Evolutionary conservation across 2,113 vertebrate species (phyloP).

Genomic region (Halichoerus grypus): DNA sequence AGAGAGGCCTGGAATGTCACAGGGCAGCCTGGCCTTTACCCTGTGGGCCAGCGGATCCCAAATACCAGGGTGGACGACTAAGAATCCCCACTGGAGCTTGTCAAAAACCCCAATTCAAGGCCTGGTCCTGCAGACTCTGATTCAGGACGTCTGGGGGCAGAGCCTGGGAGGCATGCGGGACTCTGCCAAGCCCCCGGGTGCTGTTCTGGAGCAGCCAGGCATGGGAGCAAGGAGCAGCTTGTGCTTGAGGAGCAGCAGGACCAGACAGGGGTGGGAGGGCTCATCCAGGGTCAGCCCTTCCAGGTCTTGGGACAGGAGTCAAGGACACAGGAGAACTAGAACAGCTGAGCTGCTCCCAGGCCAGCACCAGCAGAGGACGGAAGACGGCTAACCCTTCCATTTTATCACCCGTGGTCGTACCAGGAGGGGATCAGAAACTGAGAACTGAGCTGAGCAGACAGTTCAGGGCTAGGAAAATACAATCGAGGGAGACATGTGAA

Average conservation of each 20-base stretch:
- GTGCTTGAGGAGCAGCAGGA: neutral
- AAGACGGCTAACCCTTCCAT: accelerated
- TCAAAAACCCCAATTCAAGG: neutral
- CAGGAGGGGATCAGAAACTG: neutral
- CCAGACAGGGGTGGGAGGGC: neutral
- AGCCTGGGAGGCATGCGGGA: too few relatives aligned
- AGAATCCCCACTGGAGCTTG: neutral
- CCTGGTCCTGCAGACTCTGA: neutral
- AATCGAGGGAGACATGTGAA: too few relatives aligned
- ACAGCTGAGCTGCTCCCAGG: neutral
- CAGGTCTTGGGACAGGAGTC: neutral
- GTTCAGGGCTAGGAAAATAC: neutral
- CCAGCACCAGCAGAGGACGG: neutral
- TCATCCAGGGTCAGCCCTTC: neutral
- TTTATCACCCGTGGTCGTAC: accelerated
- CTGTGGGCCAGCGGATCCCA: neutral
- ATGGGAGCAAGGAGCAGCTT: neutral
- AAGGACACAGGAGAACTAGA: neutral
- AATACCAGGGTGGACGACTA: neutral
- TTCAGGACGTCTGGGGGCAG: neutral
- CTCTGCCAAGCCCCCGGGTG: neutral
- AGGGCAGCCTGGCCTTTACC: neutral
- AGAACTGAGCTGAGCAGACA: neutral
- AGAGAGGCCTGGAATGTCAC: neutral
- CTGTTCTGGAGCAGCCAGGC: neutral